Evolutionary conservation across 2,888 invertebrate species (phyloP).

Genomic region (Acanthoscelides obtectus): DNA sequence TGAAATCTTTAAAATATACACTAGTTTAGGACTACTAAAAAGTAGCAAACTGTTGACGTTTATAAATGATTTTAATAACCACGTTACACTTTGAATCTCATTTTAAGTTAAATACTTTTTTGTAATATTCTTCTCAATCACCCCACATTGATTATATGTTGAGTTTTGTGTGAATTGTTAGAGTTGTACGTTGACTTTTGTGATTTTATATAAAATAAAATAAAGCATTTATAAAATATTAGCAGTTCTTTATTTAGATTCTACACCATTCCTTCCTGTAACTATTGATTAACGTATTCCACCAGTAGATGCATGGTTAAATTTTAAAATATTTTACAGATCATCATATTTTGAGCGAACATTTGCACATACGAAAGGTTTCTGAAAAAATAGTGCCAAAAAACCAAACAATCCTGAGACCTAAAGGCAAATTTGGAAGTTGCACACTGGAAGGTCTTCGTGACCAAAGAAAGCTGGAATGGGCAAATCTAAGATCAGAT

Average conservation of each 20-base stretch:
- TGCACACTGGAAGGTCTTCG: too few relatives aligned
- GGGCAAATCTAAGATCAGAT: too few relatives aligned
- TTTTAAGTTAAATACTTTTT: slow-evolving; percentile 12
- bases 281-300: background rate
- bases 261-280: too few relatives aligned
- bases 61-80: slow-evolving; percentile 33
- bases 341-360: too few relatives aligned
- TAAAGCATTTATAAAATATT: background rate
- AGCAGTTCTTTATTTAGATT: background rate
- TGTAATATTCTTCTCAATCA: slow-evolving; percentile 18
- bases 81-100: slow-evolving; percentile 20
- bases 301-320: too few relatives aligned
- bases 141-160: slow-evolving; percentile 28
- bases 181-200: slow-evolving; percentile 47
- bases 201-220: slow-evolving; percentile 45
- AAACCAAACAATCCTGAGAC: too few relatives aligned
- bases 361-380: too few relatives aligned
- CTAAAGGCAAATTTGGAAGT: too few relatives aligned
- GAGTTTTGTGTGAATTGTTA: slow-evolving; percentile 47
- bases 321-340: too few relatives aligned
- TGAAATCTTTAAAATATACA: slow-evolving; percentile 20
- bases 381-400: too few relatives aligned
- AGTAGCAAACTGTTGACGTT: slow-evolving; percentile 31
- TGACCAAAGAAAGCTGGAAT: too few relatives aligned
- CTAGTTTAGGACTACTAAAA: slow-evolving; percentile 22